These are phyloP conservation scores for Engystomops pustulosus DNA, from an alignment of 2,113 vertebrate genomes.

Conservation along the genomic window DNA sequence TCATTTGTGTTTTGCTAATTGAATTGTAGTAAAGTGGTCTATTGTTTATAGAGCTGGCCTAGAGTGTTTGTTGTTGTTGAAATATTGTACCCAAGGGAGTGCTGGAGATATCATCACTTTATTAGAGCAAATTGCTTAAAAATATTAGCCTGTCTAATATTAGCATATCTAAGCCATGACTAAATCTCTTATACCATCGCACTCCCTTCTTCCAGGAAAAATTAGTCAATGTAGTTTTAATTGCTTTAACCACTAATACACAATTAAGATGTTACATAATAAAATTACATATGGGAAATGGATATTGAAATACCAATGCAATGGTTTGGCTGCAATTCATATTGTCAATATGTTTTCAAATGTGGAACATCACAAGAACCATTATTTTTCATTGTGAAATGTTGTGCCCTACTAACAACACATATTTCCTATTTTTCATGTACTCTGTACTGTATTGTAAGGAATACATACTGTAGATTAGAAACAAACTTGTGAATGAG, in stretches of 20 bases:
- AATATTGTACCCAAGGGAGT: slow-evolving; percentile 41
- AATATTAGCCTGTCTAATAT: slow-evolving; percentile 41
- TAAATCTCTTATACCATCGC: not conserved
- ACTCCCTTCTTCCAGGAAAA: not conserved
- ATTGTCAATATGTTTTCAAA: not conserved
- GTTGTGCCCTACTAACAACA: too few species aligned
- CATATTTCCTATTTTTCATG: too few species aligned
- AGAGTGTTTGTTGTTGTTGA: slow-evolving; percentile 42
- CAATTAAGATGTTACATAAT: not conserved
- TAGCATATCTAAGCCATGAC: slow-evolving; percentile 24
- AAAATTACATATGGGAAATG: not conserved
- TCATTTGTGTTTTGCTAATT: slow-evolving; percentile 45
- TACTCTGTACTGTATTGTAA: too few species aligned
- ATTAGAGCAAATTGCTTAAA: slow-evolving; percentile 26
- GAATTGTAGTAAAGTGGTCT: slow-evolving; percentile 16
- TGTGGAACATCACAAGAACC: not conserved
- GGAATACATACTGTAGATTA: too few species aligned
- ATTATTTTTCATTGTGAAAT: too few species aligned
- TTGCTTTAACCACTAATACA: not conserved
- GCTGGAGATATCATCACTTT: slow-evolving; percentile 26
- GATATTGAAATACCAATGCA: not conserved
- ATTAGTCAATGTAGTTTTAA: not conserved
- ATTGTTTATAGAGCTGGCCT: slow-evolving; percentile 47
- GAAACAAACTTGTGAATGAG: too few species aligned
- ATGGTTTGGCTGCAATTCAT: not conserved